Percentiles rank a stretch among this genome's conserved stretches.
Conservation (phyloP, 2,888 invertebrate species). For the Antheraea yamamai region DNA sequence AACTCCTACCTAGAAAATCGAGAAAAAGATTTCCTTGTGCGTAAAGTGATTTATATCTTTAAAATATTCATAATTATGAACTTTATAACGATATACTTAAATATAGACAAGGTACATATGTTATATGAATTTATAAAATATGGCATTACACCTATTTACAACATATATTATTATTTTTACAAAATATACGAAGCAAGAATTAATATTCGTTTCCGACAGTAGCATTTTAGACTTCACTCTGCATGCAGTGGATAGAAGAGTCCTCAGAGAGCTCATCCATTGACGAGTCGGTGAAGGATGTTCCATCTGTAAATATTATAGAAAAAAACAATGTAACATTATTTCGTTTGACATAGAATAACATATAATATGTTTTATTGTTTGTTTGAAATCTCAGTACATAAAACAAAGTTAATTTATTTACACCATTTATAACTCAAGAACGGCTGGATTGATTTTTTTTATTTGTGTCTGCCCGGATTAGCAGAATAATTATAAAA, state of each 20-base stretch:
- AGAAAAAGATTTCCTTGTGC: not conserved
- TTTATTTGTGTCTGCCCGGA: too few relatives aligned
- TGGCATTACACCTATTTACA: slow-evolving; percentile 1
- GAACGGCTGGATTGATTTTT: too few relatives aligned
- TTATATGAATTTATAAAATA: slow-evolving; percentile 7
- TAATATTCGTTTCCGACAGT: not conserved
- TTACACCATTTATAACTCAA: too few relatives aligned
- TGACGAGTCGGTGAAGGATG: slow-evolving; percentile 87
- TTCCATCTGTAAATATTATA: slow-evolving; percentile 62
- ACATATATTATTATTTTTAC: not conserved
- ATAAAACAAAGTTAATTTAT: too few relatives aligned
- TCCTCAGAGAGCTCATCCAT: slow-evolving; percentile 94
- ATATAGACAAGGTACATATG: slow-evolving; percentile 26
- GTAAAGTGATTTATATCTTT: not conserved
- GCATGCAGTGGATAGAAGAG: slow-evolving; percentile 93
- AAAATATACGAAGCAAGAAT: not conserved
- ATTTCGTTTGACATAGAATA: not conserved
- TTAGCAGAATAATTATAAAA: too few relatives aligned
- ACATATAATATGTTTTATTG: too few relatives aligned
- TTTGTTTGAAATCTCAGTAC: too few relatives aligned
- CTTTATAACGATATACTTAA: slow-evolving; percentile 30
- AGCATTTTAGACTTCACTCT: slow-evolving; percentile 84
- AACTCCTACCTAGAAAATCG: not conserved
- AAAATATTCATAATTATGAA: not conserved
- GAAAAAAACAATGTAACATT: too few relatives aligned